Base-by-base conservation (phyloP, 2,888 invertebrate genomes). In the Scelioninae gen. 1 region DNA sequence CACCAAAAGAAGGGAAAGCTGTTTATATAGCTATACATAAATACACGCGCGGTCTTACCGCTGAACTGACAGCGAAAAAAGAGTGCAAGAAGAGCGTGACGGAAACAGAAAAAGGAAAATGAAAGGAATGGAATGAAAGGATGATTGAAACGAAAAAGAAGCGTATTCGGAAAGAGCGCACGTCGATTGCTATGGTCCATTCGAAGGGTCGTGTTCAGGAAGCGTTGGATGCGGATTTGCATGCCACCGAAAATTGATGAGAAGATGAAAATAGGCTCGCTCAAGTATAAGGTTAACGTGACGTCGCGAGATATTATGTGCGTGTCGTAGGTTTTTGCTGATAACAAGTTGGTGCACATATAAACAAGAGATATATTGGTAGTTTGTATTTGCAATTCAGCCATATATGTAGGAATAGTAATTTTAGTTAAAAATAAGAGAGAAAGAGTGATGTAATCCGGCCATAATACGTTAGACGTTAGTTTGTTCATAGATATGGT, bases 181-280 rank as follows among this genome's bases (percentile, higher is more conserved):
- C 66, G 72, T 77, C 80, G 62, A 82, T 82, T 74, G 77, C 49
- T 62, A 62, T 29, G 75, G 71, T 71, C 68, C 69, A 63, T 82
- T 76, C 84, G 40, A 38, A 63, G 75, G 69, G 79, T 58, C 49
- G 75, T 84, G 86, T 85, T 85, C 85, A 85, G 85, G 86, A 86
- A 85, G 83, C 74, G 79, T 85, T 77, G 87, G 86, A 72, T 66
- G 88, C 90, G 90, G 88, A 90, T 91, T 91, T 90, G 90, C 90
- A 88, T 90, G 90, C 89, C 83, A 85, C 85, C 75, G 85, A 86
- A 88, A 90, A 90, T 90, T 90, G 90, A 91, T 91, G 90, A 89
- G 68, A 76, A 65, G 65, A 75, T 65, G 80, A 80, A 74, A 75
- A 80, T 75, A 75, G 74, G 69, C 68, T 68, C 49, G 34, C 8